A percentile compares a stretch with the other conserved stretches of the same genome.
Conservation (phyloP, 2,113 vertebrate species). For the Willisornis vidua region DNA sequence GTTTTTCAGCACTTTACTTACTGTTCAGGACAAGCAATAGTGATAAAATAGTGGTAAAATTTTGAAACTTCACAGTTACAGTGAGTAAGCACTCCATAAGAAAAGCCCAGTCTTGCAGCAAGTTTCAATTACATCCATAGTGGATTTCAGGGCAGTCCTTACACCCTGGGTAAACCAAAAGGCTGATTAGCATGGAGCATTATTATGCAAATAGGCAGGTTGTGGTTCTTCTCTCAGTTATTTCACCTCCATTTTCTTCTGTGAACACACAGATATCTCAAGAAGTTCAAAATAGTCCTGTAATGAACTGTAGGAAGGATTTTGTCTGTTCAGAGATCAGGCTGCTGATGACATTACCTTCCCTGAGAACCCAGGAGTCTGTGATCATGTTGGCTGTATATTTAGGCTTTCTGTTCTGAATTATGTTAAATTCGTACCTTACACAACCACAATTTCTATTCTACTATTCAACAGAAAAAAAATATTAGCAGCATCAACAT, state of each 20-base stretch:
- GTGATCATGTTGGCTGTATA: background rate
- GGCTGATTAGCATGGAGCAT: background rate
- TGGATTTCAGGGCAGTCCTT: conserved; percentile 19
- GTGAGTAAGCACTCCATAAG: background rate
- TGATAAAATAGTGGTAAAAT: background rate
- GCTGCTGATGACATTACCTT: background rate
- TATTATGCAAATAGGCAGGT: background rate
- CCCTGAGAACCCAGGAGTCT: background rate
- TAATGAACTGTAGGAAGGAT: background rate
- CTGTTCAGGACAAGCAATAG: background rate
- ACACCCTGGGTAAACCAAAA: background rate
- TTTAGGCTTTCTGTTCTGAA: background rate
- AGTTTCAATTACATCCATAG: background rate
- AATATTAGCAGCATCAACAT: background rate
- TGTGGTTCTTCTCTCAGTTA: background rate
- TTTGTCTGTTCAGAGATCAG: background rate
- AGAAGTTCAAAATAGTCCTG: background rate
- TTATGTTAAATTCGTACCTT: background rate
- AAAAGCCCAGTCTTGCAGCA: conserved; percentile 14
- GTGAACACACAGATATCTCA: background rate
- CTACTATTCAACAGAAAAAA: background rate
- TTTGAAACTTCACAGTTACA: background rate
- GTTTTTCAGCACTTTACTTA: conserved; percentile 49
- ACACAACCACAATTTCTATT: background rate
- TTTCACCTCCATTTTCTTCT: background rate